A percentile compares a stretch with the other conserved stretches of the same genome.
These are phyloP conservation scores for Apostichopus leukothele DNA, from an alignment of 53 echinoderm and acorn worm species.

Conservation along the genomic window DNA sequence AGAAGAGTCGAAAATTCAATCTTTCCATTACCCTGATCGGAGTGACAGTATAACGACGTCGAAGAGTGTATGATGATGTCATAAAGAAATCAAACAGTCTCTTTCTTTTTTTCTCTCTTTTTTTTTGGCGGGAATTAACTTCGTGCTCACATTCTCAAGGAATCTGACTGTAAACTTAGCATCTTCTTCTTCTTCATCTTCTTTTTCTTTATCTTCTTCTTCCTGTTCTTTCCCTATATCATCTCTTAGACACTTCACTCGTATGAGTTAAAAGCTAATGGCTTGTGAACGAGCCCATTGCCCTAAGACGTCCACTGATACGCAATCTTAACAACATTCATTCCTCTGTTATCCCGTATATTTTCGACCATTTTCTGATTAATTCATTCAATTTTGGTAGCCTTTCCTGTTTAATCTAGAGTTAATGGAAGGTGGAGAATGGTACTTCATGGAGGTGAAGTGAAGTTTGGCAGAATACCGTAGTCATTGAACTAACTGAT, in stretches of 20 bases:
- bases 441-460: too few relatives aligned
- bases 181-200: neutral
- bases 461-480: too few relatives aligned
- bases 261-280: conserved; percentile 49
- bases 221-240: neutral
- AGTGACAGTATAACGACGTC: conserved; percentile 17
- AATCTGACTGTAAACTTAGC: too few relatives aligned
- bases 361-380: conserved; percentile 20
- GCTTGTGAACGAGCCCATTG: conserved; percentile 50
- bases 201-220: neutral
- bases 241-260: conserved; percentile 36
- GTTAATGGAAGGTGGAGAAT: conserved; percentile 4
- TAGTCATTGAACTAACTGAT: too few relatives aligned
- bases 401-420: conserved; percentile 21
- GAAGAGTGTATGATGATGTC: neutral
- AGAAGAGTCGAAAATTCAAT: conserved; percentile 15
- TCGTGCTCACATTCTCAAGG: too few relatives aligned
- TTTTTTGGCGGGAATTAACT: too few relatives aligned
- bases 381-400: conserved; percentile 20
- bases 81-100: neutral
- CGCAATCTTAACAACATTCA: neutral
- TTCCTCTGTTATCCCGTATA: neutral
- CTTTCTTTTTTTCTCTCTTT: too few relatives aligned
- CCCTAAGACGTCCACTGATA: conserved; percentile 38
- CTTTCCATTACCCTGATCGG: conserved; percentile 18